These are phyloP conservation scores for Nephrotoma guestfalica DNA, from an alignment of 2,888 invertebrate species.

Conservation along the genomic window DNA sequence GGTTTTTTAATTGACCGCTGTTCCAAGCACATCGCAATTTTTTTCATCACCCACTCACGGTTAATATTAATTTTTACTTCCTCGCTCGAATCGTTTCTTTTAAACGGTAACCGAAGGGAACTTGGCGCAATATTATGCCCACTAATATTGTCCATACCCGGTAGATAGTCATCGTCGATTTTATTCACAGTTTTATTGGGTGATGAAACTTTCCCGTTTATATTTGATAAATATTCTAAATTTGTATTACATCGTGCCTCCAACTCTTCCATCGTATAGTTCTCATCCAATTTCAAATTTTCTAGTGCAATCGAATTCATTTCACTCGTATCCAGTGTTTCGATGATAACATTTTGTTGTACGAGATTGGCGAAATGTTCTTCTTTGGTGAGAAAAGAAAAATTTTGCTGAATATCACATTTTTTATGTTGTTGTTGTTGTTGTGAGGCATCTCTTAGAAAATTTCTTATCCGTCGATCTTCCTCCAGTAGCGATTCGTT, in stretches of 20 bases:
- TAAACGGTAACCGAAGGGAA: not conserved
- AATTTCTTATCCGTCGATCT: slow-evolving; percentile 31
- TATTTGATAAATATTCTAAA: slow-evolving; percentile 27
- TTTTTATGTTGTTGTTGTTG: slow-evolving; percentile 27
- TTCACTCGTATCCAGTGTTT: not conserved
- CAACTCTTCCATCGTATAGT: not conserved
- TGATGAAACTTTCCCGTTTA: slow-evolving; percentile 21
- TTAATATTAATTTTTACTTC: slow-evolving; percentile 25
- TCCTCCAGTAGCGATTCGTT: slow-evolving; percentile 15
- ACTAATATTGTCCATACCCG: not conserved
- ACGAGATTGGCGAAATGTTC: slow-evolving; percentile 34
- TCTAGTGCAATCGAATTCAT: not conserved
- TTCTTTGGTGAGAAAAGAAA: slow-evolving; percentile 31
- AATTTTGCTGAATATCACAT: slow-evolving; percentile 31
- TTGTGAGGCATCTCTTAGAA: slow-evolving; percentile 32
- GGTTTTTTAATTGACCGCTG: slow-evolving; percentile 64
- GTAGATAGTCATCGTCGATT: not conserved
- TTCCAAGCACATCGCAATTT: slow-evolving; percentile 81
- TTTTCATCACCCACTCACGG: slow-evolving; percentile 92
- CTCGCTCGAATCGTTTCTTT: not conserved
- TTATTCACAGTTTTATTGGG: slow-evolving; percentile 31
- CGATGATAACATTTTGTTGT: slow-evolving; percentile 27
- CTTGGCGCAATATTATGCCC: slow-evolving; percentile 3
- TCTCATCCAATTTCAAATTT: slow-evolving; percentile 9
- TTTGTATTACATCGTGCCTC: slow-evolving; percentile 17